Percentiles rank a stretch among this genome's conserved stretches.
Evolutionary conservation across 2,797 vertebrate species (phyloP).

Genomic region (Esox lucius): DNA sequence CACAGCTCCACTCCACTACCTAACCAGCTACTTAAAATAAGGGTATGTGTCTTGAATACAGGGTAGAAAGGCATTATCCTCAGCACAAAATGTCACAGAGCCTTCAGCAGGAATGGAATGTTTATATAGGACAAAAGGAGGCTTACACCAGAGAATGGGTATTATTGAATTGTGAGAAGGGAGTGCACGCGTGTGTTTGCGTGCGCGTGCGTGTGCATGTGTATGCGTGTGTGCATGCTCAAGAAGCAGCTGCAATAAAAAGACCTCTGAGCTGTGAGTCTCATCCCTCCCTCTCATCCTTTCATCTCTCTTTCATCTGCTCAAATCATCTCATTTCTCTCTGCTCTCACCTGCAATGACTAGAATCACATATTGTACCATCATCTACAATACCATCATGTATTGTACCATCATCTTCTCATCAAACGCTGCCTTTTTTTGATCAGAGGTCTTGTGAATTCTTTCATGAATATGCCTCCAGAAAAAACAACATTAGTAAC

Average conservation of each 20-base stretch:
- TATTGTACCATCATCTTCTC: background rate
- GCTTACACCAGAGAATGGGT: constrained; percentile 58
- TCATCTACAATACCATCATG: background rate
- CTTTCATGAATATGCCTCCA: background rate
- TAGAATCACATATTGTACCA: background rate
- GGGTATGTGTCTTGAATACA: background rate
- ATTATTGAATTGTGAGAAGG: constrained; percentile 64
- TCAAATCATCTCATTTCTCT: constrained; percentile 7
- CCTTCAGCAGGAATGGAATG: constrained; percentile 65
- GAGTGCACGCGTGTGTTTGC: background rate
- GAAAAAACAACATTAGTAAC: background rate
- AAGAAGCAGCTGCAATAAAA: too few species aligned
- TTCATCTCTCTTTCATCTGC: background rate
- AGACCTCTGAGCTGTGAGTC: too few species aligned
- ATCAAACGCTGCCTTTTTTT: background rate
- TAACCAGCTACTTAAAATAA: too few species aligned
- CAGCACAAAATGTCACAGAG: constrained; percentile 64
- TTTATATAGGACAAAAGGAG: constrained; percentile 65
- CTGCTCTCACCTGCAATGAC: background rate
- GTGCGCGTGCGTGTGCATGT: background rate
- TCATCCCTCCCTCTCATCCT: constrained; percentile 6
- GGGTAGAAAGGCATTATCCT: constrained; percentile 65
- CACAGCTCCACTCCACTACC: too few species aligned
- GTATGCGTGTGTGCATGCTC: constrained; percentile 8
- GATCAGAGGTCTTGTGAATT: background rate